Conservation (phyloP, 2,113 vertebrate genomes). For the Ophthalmotilapia sp. region DNA sequence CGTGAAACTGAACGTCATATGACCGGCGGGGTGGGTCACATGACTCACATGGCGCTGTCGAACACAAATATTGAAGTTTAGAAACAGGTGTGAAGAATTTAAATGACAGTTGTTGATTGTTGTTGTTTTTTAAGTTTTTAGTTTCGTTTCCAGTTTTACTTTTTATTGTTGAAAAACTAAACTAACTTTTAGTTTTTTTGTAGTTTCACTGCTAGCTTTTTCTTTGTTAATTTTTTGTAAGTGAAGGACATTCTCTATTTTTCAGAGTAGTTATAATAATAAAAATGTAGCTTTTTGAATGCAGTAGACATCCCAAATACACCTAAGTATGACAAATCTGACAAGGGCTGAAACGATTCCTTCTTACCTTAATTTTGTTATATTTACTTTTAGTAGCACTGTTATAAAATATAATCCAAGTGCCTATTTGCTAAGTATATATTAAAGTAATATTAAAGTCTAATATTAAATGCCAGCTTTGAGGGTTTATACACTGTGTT, state of each 20-base stretch:
- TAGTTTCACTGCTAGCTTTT: background rate
- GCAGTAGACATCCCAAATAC: background rate
- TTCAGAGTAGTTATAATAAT: background rate
- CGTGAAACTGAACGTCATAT: background rate
- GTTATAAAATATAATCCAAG: background rate
- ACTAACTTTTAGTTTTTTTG: background rate
- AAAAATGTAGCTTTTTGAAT: background rate
- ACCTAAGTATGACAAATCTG: background rate
- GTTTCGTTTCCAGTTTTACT: background rate
- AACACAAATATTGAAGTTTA: background rate
- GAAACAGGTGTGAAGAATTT: background rate
- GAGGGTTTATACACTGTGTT: background rate
- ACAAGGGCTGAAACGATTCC: background rate
- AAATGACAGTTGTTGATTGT: background rate
- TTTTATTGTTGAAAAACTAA: background rate
- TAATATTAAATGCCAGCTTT: background rate
- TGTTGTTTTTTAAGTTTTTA: background rate
- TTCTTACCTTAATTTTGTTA: background rate
- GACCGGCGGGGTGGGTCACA: slow-evolving; percentile 7
- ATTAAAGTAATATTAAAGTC: background rate
- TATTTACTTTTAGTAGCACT: background rate
- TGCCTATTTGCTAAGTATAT: background rate
- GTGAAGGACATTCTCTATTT: background rate
- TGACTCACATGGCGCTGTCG: background rate
- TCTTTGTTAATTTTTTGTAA: background rate